These are phyloP conservation scores for Leptinotarsa juncta DNA, from an alignment of 2,888 invertebrate species.

Conservation along the genomic window DNA sequence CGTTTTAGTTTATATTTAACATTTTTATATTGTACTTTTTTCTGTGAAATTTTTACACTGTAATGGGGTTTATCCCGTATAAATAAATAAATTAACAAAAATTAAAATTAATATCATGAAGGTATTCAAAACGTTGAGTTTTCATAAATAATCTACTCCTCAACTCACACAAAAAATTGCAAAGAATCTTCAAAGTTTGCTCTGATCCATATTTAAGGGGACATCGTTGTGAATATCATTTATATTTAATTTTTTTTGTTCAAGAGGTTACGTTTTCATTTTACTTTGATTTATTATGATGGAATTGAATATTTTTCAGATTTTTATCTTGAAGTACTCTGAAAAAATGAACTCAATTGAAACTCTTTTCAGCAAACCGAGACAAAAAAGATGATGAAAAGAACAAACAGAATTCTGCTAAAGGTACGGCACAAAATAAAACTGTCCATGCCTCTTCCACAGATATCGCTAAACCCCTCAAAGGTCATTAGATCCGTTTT, in stretches of 20 bases:
- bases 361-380: conserved; percentile 62
- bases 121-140: too few species aligned
- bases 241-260: background rate
- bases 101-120: too few species aligned
- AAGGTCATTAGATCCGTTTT: conserved; percentile 51
- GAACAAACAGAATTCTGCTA: conserved; percentile 62
- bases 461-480: conserved; percentile 51
- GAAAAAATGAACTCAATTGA: conserved; percentile 32
- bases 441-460: conserved; percentile 55
- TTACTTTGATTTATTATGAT: background rate
- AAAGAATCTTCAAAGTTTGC: too few species aligned
- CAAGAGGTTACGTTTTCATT: background rate
- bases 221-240: too few species aligned
- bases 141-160: too few species aligned
- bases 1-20: too few species aligned
- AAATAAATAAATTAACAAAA: too few species aligned
- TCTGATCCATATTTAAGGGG: too few species aligned
- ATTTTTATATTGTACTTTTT: too few species aligned
- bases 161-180: too few species aligned
- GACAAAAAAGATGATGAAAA: conserved; percentile 63
- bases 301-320: conserved; percentile 12
- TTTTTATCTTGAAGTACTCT: background rate
- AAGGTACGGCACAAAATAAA: conserved; percentile 61
- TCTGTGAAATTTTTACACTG: too few species aligned
- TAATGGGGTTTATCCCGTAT: too few species aligned